Evolutionary conservation across 2,113 vertebrate genomes (phyloP), one percentile per base, ranked within the genome.

Genomic region (Zonotrichia leucophrys): DNA sequence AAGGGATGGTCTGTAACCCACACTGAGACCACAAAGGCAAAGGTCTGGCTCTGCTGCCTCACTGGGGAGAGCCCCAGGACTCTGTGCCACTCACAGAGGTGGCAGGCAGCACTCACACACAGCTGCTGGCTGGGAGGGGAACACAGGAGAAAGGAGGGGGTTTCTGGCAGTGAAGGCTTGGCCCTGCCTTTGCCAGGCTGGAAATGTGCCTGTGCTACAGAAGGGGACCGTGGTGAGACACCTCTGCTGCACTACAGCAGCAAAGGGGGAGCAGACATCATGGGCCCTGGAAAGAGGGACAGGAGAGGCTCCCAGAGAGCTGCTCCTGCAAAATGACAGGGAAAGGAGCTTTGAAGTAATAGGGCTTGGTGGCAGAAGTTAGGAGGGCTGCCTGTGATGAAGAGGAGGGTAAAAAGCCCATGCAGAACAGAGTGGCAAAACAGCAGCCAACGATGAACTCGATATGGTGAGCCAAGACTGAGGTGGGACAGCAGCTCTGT

Each of bases 1-100:
- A 41, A 49, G 15, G 41, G 44, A 20, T 3, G 30, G 42, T 5
- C 49, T 28, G 27, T 52, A 60, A 80, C 63, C 23, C 35, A 35
- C 39, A 55, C 0, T 0, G 20, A 44, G 33, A 18, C 5, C 0
- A 3, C 41, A 64, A 21, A 58, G n/a, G 59, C 35, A 20, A 74
- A 47, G 75, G 75, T 50, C 19, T 50, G 49, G 10, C 37, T 33
- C 47, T 2, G 19, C 23, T 16, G 53, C 49, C 76, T 72, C 5
- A 6, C 67, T 2, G 9, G 15, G 42, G 41, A 58, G 76, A 83
- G 28, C 53, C 46, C 85, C 4, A n/a, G 11, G 10, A 77, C 15
- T 44, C 75, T 49, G 30, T 10, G 73, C 53, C 39, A 35, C 0
- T 5, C 42, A 52, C 3, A 15, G 60, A 68, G 3, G 16, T 7